Evolutionary conservation across 2,797 vertebrate genomes (phyloP), one percentile per base, ranked within the genome.

Genomic region (Muraenolepis orangiensis): DNA sequence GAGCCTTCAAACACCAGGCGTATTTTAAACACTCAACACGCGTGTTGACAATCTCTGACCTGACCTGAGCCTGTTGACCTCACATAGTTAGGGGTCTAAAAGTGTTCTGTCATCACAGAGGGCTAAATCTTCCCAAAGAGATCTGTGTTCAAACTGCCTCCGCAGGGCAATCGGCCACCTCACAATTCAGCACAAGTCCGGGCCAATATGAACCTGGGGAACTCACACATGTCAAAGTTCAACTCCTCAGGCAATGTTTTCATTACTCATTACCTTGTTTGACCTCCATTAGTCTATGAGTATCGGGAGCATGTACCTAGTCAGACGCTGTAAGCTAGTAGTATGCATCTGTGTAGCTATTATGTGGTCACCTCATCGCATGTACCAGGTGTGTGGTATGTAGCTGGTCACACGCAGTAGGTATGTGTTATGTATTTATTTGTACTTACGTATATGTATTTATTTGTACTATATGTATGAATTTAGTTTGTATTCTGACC

Each of bases 401-500:
- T 5, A 51, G 16, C 42, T 51, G 42, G 4, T 51, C 3, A 20
- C 42, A n/a, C 12, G 18, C 1, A 51, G 42, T 51, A 51, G 12
- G 42, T 28, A 66, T 23, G 23, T 28, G 11, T 66, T 13, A 66
- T 64, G 61, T 29, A 29, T 66, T 3, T 28, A 46, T 13, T 13
- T 29, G n/a, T n/a, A n/a, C n/a, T n/a, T n/a, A n/a, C n/a, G n/a
- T n/a, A n/a, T 13, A 66, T 64, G 61, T 29, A 29, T 66, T 3
- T 28, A 46, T 13, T 13, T 29, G n/a, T n/a, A n/a, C n/a, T n/a
- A n/a, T n/a, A n/a, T 1, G 28, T 4, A 29, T 11, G 61, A n/a
- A 29, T 16, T 6, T 61, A 18, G 10, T 2, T 66, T 1, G 26
- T 2, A 10, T 16, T 61, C 74, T 89, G 85, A 99, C 97, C 95